These are phyloP conservation scores for Urocynchramus pylzowi DNA, from an alignment of 2,113 vertebrate species.

Conservation along the genomic window DNA sequence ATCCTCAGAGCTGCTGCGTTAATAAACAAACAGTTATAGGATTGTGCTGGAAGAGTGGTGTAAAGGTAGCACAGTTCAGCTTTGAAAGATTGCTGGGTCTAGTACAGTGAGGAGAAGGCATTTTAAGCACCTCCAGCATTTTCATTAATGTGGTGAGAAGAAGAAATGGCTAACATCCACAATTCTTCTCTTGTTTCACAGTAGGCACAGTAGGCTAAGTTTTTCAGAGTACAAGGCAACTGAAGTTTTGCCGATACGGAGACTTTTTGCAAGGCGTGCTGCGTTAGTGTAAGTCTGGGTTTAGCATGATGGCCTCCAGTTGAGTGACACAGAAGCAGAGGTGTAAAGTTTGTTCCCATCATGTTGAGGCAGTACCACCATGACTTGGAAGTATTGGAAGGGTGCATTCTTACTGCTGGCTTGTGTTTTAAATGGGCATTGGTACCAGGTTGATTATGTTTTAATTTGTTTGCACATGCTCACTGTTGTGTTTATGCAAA, in stretches of 20 bases:
- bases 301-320: background rate
- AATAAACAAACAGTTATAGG: background rate
- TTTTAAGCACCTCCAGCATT: background rate
- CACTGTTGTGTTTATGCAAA: background rate
- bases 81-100: background rate
- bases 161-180: background rate
- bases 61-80: background rate
- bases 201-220: background rate
- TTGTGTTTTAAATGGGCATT: background rate
- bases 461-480: background rate
- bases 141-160: background rate
- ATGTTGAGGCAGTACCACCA: background rate
- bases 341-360: background rate
- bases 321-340: background rate
- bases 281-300: background rate
- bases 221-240: background rate
- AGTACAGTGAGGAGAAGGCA: background rate
- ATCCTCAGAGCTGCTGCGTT: background rate
- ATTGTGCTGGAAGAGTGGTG: background rate
- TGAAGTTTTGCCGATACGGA: background rate
- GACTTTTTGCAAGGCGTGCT: background rate
- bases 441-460: background rate
- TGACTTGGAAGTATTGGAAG: background rate
- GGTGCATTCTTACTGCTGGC: fast-evolving
- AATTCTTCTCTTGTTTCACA: background rate